Evolutionary conservation across 2,797 vertebrate genomes (phyloP).

Genomic region (Pangasius djambal): DNA sequence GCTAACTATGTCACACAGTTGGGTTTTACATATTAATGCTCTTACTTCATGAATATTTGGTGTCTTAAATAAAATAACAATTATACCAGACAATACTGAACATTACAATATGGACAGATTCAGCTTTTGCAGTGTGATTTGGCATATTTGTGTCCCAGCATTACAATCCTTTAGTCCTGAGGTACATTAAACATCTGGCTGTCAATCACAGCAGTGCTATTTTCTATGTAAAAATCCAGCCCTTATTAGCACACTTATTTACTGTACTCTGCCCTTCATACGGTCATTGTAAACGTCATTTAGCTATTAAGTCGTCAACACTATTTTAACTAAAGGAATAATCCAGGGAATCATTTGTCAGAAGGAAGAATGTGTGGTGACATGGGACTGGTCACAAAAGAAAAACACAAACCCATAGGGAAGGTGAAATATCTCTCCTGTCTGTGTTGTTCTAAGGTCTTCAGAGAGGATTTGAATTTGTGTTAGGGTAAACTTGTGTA

Average conservation of each 20-base stretch:
- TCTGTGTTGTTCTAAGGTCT: not conserved
- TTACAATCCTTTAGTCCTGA: not conserved
- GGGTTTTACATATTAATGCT: not conserved
- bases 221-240: not conserved
- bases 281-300: not conserved
- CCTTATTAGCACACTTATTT: not conserved
- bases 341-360: not conserved
- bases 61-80: not conserved
- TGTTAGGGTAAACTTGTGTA: not conserved
- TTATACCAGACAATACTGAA: not conserved
- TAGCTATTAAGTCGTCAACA: not conserved
- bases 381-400: not conserved
- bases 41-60: not conserved
- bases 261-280: not conserved
- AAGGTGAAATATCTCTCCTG: not conserved
- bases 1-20: not conserved
- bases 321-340: not conserved
- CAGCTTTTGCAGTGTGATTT: not conserved
- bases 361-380: not conserved
- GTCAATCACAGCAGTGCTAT: not conserved
- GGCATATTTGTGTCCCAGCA: not conserved
- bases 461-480: not conserved
- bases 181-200: not conserved
- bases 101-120: not conserved
- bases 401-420: not conserved